Evolutionary conservation across 1,140 invertebrate genomes (phyloP).

Genomic region (Leptinotarsa texana): DNA sequence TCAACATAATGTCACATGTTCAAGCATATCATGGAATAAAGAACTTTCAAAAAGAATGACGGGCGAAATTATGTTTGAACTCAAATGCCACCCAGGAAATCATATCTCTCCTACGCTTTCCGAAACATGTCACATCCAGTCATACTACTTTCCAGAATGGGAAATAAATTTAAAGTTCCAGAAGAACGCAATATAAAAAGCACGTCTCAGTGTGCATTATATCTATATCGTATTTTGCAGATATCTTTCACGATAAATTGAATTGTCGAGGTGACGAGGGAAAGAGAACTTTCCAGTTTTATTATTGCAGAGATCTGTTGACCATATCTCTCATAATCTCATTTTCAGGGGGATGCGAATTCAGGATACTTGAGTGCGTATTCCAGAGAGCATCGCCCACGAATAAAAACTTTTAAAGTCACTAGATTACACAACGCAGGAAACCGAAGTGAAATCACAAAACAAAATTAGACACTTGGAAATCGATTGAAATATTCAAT

Average conservation of each 20-base stretch:
- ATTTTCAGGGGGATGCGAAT: not conserved
- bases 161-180: constrained; percentile 9
- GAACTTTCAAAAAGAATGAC: not conserved
- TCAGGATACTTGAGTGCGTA: not conserved
- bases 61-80: not conserved
- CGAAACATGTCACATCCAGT: not conserved
- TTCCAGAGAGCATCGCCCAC: no score
- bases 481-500: no score
- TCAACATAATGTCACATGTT: no score
- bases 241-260: constrained; percentile 2
- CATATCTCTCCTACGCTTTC: not conserved
- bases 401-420: not conserved
- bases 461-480: no score
- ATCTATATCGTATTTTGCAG: not conserved
- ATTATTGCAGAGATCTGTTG: not conserved
- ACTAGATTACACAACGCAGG: not conserved
- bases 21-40: no score
- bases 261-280: constrained; percentile 4
- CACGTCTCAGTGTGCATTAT: not conserved
- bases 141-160: not conserved
- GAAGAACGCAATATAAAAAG: not conserved
- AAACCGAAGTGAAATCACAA: no score
- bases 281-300: not conserved
- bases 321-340: constrained; percentile 8
- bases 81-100: not conserved